Conservation (phyloP, 2,113 vertebrate species). For the Australoheros scitulus region DNA sequence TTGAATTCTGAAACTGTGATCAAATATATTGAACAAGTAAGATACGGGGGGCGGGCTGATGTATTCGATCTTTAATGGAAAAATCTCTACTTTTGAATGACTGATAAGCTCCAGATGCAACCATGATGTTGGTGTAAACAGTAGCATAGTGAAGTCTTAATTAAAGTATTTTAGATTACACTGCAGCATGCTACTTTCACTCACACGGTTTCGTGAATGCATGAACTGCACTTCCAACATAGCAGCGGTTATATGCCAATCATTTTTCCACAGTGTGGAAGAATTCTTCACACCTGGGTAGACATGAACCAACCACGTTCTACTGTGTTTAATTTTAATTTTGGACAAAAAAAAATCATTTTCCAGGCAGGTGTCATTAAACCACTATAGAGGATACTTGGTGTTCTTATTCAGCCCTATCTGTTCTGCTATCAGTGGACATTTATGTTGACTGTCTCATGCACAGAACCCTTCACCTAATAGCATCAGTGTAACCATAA, state of each 20-base stretch:
- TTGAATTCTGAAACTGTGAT: constrained; percentile 10
- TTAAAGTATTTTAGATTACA: not conserved
- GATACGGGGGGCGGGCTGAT: not conserved
- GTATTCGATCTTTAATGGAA: not conserved
- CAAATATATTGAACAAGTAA: not conserved
- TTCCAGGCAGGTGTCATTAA: not conserved
- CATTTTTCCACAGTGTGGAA: not conserved
- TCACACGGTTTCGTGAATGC: not conserved
- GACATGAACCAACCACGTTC: not conserved
- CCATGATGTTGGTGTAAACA: not conserved
- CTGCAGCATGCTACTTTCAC: not conserved
- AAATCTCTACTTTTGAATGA: not conserved
- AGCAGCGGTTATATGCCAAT: too few species aligned
- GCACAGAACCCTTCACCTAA: not conserved
- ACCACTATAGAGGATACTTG: not conserved
- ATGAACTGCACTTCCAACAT: too few species aligned
- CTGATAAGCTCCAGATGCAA: not conserved
- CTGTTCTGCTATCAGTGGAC: not conserved
- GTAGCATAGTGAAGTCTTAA: not conserved
- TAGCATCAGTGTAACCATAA: too few species aligned
- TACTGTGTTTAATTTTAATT: not conserved
- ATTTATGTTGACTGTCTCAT: not conserved
- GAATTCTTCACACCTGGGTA: not conserved
- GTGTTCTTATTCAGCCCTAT: not conserved
- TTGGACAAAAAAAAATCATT: not conserved